Percentiles rank a stretch among this genome's conserved stretches.
These are phyloP conservation scores for Lamellibrachia satsuma DNA, from an alignment of 2,888 invertebrate genomes.

Conservation along the genomic window DNA sequence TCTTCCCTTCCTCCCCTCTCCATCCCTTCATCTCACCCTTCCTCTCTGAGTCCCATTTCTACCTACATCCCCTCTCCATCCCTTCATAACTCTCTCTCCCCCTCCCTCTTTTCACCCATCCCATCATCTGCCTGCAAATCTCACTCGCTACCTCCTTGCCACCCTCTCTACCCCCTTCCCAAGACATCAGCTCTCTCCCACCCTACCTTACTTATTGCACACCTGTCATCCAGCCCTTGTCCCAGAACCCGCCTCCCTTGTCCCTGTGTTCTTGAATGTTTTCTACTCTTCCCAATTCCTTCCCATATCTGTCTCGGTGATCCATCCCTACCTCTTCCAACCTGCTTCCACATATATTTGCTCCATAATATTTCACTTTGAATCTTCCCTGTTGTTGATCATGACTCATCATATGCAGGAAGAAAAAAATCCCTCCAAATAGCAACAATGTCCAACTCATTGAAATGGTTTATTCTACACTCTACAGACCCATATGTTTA, in stretches of 20 bases:
- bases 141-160: not conserved
- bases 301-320: too few species aligned
- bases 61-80: too few species aligned
- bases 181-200: not conserved
- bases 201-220: not conserved
- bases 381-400: too few species aligned
- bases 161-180: not conserved
- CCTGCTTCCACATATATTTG: too few species aligned
- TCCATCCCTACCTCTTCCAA: too few species aligned
- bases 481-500: not conserved
- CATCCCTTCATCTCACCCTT: too few species aligned
- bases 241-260: not conserved
- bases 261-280: too few species aligned
- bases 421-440: not conserved
- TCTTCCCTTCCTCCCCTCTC: not conserved
- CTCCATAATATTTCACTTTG: too few species aligned
- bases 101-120: not conserved
- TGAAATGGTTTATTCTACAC: not conserved
- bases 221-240: not conserved
- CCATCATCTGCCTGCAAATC: not conserved
- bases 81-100: too few species aligned
- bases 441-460: not conserved
- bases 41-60: too few species aligned
- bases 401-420: too few species aligned
- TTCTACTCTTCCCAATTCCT: too few species aligned